These are phyloP conservation scores for Oscheius sp. DNA, from an alignment of 2,888 invertebrate genomes.

Conservation along the genomic window DNA sequence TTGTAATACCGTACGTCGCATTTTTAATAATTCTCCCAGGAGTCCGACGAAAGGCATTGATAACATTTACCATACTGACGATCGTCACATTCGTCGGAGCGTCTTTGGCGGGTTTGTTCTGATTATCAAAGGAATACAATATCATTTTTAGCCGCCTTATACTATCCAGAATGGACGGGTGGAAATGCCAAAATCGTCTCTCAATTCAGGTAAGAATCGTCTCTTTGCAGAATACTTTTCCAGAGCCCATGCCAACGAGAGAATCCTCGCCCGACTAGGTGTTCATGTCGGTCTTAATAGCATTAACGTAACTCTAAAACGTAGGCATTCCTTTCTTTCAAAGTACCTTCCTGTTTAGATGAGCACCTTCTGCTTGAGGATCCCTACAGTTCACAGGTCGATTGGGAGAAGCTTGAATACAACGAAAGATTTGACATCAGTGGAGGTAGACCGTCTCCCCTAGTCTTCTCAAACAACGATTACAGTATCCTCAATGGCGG, in stretches of 20 bases:
- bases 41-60: constrained; percentile 60
- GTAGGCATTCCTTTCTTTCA: constrained; percentile 29
- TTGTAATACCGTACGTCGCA: constrained; percentile 64
- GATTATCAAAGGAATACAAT: not conserved
- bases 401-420: constrained; percentile 52
- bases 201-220: constrained; percentile 50
- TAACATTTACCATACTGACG: constrained; percentile 59
- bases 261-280: constrained; percentile 60
- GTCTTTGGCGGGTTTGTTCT: constrained; percentile 53
- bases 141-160: constrained; percentile 55
- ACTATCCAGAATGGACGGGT: constrained; percentile 64
- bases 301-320: constrained; percentile 64
- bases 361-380: constrained; percentile 42
- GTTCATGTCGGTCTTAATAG: constrained; percentile 63
- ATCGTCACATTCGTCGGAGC: constrained; percentile 60
- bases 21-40: constrained; percentile 66
- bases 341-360: constrained; percentile 36
- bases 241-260: constrained; percentile 58
- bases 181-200: constrained; percentile 59
- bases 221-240: not conserved
- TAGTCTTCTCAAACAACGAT: too few species aligned
- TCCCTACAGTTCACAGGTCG: constrained; percentile 35
- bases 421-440: constrained; percentile 64
- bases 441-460: constrained; percentile 47
- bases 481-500: constrained; percentile 49